Base-by-base conservation (phyloP, 2,888 invertebrate genomes). In the Nomada fucata region DNA sequence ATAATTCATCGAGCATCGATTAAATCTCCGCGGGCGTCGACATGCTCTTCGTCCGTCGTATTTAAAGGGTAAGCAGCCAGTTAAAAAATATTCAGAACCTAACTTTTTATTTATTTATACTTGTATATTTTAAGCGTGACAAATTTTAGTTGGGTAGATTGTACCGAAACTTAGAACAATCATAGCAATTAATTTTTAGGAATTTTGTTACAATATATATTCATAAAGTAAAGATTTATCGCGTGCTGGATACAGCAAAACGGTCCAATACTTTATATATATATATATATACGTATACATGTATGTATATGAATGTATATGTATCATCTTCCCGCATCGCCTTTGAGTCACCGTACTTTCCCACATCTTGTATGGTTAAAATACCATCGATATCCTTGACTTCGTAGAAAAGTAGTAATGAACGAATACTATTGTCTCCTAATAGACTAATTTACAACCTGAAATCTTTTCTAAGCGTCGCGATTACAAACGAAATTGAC, bases 271-370 rank as follows among this genome's bases (percentile, higher is more conserved):
- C n/a, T 57, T 76, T 47, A 36, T 36, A 36, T 36, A 7, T 36
- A 7, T 7, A 7, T 36, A 7, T 7, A 29, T 5, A 23, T 26
- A 26, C 2, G 2, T 26, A 26, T 26, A 26, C 2, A 26, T 26
- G 2, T 26, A 26, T 26, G 26, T 26, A 26, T 26, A 26, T 26
- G 26, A 1, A 26, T 26, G 26, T 29, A 36, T 36, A 36, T 36
- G 36, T n/a, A 20, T 47, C n/a, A 72, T 52, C 57, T 77, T 83
- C 53, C 29, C 63, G 79, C 50, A 61, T 55, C 42, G 52, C 53
- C 73, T 74, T 87, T 85, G 88, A 89, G 74, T 89, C 89, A 89
- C 63, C 73, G 85, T 87, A 80, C 76, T 87, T 88, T 82, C 88
- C 83, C 72, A 79, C 36, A 61, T 84, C 60, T 70, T 68, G 59